Base-by-base conservation (phyloP, 2,113 vertebrate genomes). In the Catagonus wagneri region DNA sequence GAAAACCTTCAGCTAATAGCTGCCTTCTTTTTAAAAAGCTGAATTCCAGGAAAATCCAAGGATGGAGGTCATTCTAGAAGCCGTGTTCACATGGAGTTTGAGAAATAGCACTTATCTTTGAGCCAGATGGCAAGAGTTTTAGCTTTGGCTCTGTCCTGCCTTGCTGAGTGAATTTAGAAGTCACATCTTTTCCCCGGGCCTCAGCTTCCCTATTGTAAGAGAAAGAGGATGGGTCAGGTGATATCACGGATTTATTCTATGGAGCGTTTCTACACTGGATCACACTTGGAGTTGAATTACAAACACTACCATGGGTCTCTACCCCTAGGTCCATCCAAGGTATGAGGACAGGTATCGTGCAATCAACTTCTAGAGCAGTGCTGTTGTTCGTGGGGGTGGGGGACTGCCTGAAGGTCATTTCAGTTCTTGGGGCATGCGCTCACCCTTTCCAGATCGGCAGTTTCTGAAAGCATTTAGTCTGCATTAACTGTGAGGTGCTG, bases 391-490 rank as follows among this genome's bases (percentile, higher is more conserved):
- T 94, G 50, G 11, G n/a, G 97, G 94, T 44, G 95, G 89, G 95
- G 90, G 97, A 80, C 74, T 84, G 71, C 78, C 84, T 63, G 95
- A 91, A 92, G 96, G 90, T 87, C 97, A 34, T 94, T 98, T 84
- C 79, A 66, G 97, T 90, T 89, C 29, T 36, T 90, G 96, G 78
- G 66, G 60, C 71, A 78, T 94, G 96, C 87, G 97, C 95, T 98
- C 97, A 97, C 86, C 95, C 85, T 89, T 96, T 97, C 97, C 95
- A 98, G 52, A 32, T 71, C 25, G 90, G 74, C 36, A 79, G 78
- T 95, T 97, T 97, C 97, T 96, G 39, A 71, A 93, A 93, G 86
- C 16, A 60, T 75, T 5, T 0, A 50, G 36, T 58, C 78, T 76
- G 75, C 54, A n/a, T 54, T 83, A 66, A 96, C 97, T 39, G 97